Conservation (phyloP, 1,140 invertebrate species). For the Oreohelix idahoensis region DNA sequence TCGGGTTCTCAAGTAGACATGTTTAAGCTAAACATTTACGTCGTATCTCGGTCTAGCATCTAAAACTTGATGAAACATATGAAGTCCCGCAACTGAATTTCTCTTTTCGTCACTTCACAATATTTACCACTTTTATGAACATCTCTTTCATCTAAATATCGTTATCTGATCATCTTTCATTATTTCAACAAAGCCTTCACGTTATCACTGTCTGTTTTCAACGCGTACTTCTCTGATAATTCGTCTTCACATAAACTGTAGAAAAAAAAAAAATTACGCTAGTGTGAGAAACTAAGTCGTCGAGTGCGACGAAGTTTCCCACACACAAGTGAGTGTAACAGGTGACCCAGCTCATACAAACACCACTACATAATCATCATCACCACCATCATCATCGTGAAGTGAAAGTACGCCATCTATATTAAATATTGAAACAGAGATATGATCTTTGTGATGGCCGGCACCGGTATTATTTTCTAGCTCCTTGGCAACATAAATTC, state of each 20-base stretch:
- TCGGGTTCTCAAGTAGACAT: too few relatives aligned
- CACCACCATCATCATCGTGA: not conserved
- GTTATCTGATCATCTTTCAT: not conserved
- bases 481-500: not conserved
- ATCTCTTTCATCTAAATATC: not conserved
- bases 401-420: not conserved
- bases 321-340: not conserved
- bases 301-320: not conserved
- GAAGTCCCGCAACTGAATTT: not conserved
- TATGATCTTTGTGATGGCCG: not conserved
- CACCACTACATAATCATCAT: not conserved
- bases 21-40: conserved; percentile 1
- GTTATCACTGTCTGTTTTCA: not conserved
- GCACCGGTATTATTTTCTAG: not conserved
- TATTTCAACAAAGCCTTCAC: not conserved
- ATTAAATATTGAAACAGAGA: not conserved
- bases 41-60: not conserved
- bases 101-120: not conserved
- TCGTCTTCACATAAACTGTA: not conserved
- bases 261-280: not conserved
- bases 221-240: too few relatives aligned
- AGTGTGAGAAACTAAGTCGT: not conserved
- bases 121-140: conserved; percentile 7
- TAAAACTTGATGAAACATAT: not conserved
- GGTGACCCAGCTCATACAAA: not conserved